phyloP scores from a whole-genome alignment of 2,113 vertebrate genomes.

The Mobula hypostoma region DNA sequence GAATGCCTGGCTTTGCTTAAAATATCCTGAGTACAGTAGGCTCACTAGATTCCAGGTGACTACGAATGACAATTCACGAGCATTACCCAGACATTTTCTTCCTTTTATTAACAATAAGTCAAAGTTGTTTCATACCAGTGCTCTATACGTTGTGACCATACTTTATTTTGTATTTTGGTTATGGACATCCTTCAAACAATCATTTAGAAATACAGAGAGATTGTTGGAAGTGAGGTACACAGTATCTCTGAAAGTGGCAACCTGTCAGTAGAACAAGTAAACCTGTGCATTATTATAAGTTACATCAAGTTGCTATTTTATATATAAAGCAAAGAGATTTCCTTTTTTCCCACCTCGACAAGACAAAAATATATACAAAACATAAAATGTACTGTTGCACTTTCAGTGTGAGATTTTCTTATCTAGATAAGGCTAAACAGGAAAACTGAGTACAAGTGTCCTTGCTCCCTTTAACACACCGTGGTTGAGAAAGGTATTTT shows the following conservation, averaged over 20 bases:
- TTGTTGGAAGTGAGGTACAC: conserved; percentile 28
- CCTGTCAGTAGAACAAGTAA: conserved; percentile 33
- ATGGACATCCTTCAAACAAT: conserved; percentile 35
- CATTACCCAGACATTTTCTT: background rate
- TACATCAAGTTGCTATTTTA: conserved; percentile 33
- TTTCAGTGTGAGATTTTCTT: conserved; percentile 23
- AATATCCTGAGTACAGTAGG: background rate
- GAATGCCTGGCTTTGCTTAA: background rate
- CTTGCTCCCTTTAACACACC: conserved; percentile 9
- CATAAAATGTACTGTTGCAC: conserved; percentile 34
- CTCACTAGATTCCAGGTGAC: background rate
- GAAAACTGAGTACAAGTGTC: conserved; percentile 22
- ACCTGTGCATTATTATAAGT: conserved; percentile 34
- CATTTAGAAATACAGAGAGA: conserved; percentile 27
- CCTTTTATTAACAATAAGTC: background rate
- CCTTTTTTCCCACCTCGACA: conserved; percentile 20
- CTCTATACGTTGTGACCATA: conserved; percentile 27
- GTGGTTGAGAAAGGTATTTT: background rate
- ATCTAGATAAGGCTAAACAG: conserved; percentile 32
- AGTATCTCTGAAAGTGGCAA: conserved; percentile 19
- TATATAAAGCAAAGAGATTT: conserved; percentile 31
- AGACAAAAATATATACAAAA: conserved; percentile 35
- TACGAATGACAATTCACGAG: background rate
- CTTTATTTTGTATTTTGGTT: conserved; percentile 35
- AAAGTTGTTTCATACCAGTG: conserved; percentile 18